A percentile compares a stretch with the other conserved stretches of the same genome.
Conservation (phyloP, 1,140 invertebrate species). For the Pseudomyrmex cubaensis region DNA sequence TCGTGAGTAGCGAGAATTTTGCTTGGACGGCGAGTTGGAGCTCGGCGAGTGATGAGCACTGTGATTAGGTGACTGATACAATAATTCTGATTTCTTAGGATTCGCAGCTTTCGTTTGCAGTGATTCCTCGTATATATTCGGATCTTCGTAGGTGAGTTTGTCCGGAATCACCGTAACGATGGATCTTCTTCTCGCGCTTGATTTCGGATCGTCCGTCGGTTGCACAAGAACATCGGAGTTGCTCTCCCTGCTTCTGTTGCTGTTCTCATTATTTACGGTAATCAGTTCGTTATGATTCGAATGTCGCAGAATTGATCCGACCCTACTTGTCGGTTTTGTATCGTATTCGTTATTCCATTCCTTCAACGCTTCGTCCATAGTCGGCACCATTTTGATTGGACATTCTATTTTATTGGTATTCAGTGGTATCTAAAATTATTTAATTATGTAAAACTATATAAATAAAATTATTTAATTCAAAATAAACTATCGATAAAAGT, state of each 20-base stretch:
- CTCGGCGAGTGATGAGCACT: constrained; percentile 31
- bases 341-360: constrained; percentile 69
- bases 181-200: constrained; percentile 10
- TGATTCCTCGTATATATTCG: constrained; percentile 16
- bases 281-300: constrained; percentile 12
- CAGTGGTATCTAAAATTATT: constrained; percentile 55
- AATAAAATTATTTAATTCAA: neutral
- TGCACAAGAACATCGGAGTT: constrained; percentile 43
- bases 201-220: neutral
- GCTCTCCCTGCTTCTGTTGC: constrained; percentile 9
- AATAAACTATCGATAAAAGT: neutral
- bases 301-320: neutral
- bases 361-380: constrained; percentile 57
- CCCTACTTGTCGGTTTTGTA: neutral
- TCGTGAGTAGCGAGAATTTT: constrained; percentile 30
- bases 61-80: constrained; percentile 37
- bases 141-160: constrained; percentile 38
- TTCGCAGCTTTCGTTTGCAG: constrained; percentile 6
- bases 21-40: constrained; percentile 33
- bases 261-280: constrained; percentile 30
- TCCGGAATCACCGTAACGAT: constrained; percentile 12
- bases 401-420: constrained; percentile 8
- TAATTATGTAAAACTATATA: neutral
- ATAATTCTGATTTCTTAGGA: constrained; percentile 34
- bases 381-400: neutral